Conservation (phyloP, 2,797 vertebrate species). For the Acridotheres tristis region DNA sequence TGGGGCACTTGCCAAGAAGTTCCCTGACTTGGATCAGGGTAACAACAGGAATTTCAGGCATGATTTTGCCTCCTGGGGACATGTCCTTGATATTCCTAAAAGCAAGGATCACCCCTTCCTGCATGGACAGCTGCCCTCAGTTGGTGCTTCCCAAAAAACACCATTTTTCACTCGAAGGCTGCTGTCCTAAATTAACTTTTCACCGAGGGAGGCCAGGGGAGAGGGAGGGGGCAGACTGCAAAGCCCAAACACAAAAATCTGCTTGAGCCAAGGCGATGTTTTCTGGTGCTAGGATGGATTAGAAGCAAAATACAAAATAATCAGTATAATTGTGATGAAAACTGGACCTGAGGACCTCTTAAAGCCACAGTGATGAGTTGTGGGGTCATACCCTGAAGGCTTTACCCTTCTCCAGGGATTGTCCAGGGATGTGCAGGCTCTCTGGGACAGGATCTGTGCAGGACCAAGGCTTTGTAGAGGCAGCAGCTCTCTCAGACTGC, state of each 20-base stretch:
- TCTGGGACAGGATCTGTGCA: background rate
- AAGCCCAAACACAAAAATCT: background rate
- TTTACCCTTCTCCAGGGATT: background rate
- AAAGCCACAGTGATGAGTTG: background rate
- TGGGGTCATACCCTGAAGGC: background rate
- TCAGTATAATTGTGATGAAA: background rate
- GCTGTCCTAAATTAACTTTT: background rate
- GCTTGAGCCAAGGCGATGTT: background rate
- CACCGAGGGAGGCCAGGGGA: background rate
- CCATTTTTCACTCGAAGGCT: background rate
- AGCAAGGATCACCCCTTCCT: background rate
- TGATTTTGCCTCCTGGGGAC: background rate
- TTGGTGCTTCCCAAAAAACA: background rate
- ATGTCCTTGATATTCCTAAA: background rate
- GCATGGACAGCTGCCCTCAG: background rate
- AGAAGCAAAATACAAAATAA: background rate
- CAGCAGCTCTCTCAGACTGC: background rate
- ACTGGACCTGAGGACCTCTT: fast-evolving
- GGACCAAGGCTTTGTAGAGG: background rate
- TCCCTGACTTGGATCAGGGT: background rate
- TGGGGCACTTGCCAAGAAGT: background rate
- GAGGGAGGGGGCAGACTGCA: background rate
- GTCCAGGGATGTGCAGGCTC: background rate
- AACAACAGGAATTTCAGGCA: background rate
- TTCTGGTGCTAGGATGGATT: background rate